These are phyloP conservation scores for Drosophila takahashii DNA, from an alignment of 1,140 invertebrate species.

Conservation along the genomic window DNA sequence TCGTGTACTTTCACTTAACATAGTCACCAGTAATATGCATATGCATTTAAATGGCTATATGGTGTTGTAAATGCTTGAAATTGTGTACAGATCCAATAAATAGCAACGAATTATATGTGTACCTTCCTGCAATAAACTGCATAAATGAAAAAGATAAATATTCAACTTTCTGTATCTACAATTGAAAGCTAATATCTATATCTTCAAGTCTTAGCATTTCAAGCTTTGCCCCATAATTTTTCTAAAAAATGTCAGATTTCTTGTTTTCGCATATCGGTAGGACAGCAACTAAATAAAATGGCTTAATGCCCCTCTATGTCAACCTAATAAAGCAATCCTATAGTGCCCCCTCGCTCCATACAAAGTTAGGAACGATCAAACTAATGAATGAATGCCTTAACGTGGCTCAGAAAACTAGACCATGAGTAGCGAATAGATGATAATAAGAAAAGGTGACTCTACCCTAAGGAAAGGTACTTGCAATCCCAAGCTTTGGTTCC, in stretches of 20 bases:
- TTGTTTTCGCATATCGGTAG: conserved; percentile 20
- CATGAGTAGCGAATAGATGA: conserved; percentile 58
- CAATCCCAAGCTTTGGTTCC: conserved; percentile 34
- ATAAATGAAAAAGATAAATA: conserved; percentile 12
- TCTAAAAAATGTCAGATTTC: conserved; percentile 9
- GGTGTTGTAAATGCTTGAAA: conserved; percentile 73
- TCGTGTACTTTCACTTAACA: conserved; percentile 20
- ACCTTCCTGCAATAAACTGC: conserved; percentile 30
- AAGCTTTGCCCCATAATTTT: conserved; percentile 4
- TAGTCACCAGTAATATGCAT: conserved; percentile 34
- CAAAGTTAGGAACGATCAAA: conserved; percentile 65
- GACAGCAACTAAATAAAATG: conserved; percentile 29
- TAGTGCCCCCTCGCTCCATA: conserved; percentile 71
- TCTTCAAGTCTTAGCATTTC: conserved; percentile 4
- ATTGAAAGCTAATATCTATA: conserved; percentile 22
- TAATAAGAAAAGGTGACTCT: conserved; percentile 20
- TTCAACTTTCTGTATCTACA: conserved; percentile 15
- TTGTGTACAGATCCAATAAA: conserved; percentile 54
- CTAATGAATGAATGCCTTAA: conserved; percentile 70
- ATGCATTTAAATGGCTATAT: conserved; percentile 62
- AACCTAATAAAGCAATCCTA: conserved; percentile 72
- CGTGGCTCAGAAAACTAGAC: conserved; percentile 58
- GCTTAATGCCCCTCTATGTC: conserved; percentile 62
- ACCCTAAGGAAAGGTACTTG: conserved; percentile 19
- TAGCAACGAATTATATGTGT: conserved; percentile 47